Percentiles rank a stretch among this genome's conserved stretches.
phyloP scores from a whole-genome alignment of 2,888 invertebrate genomes.

The Linyphia triangularis region DNA sequence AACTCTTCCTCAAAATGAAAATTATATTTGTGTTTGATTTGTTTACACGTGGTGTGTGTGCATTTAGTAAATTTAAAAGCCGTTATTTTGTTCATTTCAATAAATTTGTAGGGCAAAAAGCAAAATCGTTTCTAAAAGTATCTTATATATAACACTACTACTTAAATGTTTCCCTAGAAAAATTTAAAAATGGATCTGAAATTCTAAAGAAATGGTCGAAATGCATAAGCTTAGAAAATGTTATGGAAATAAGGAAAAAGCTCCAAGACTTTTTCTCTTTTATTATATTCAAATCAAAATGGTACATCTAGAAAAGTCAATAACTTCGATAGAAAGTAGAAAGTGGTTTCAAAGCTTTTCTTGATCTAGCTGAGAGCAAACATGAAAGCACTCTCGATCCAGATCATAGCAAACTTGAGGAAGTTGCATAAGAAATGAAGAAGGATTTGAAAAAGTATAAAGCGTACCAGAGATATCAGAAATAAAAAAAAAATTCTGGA shows the following conservation, averaged over 20 bases:
- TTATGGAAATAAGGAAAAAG: background rate
- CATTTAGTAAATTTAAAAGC: too few relatives aligned
- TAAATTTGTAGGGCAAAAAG: too few relatives aligned
- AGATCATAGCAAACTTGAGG: conserved; percentile 7
- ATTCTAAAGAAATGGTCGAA: background rate
- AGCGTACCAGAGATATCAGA: background rate
- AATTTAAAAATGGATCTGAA: too few relatives aligned
- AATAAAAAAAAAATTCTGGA: background rate
- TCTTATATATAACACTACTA: too few relatives aligned
- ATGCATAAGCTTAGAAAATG: background rate
- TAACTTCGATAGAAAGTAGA: conserved; percentile 27
- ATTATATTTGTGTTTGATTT: too few relatives aligned
- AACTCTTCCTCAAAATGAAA: too few relatives aligned
- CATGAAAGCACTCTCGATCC: background rate
- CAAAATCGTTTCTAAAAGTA: too few relatives aligned
- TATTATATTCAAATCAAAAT: conserved; percentile 42
- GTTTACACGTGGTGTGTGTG: too few relatives aligned
- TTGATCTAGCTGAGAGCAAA: conserved; percentile 6
- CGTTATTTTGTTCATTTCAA: too few relatives aligned
- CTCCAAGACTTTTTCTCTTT: background rate
- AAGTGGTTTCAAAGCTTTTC: background rate
- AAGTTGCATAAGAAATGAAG: conserved; percentile 6
- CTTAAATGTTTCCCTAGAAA: too few relatives aligned
- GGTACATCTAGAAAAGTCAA: conserved; percentile 7
- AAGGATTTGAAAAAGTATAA: background rate